Base-by-base conservation (phyloP, 2,113 vertebrate genomes). In the Calypte anna region DNA sequence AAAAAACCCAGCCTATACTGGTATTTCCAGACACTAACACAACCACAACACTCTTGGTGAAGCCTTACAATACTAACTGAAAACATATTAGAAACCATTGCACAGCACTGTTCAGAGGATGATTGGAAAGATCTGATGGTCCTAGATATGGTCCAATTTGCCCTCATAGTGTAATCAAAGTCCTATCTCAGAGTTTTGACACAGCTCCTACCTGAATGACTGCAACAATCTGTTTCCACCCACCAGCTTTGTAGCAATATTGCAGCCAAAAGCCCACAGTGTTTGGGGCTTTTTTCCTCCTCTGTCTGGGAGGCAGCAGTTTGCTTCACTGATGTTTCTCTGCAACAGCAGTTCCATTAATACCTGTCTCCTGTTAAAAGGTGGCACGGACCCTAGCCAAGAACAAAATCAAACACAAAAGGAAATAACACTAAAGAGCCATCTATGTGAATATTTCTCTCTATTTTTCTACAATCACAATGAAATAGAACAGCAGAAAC, bases 281-380 rank as follows among this genome's bases (percentile, higher is more conserved):
- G 31, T 90, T 38, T 80, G 67, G 5, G 46, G 4, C 50, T 50
- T 83, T 68, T 66, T 57, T 91, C 31, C 22, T 77, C 30, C 51
- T 76, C 51, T 62, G 54, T 69, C 3, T 91, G 30, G 54, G 66
- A 95, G 28, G 74, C 38, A 91, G n/a, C 22, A 88, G 31, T 79
- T 89, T 95, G 68, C 81, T 96, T 83, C 68, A 88, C 58, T 91
- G 75, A 31, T 58, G 91, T 96, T 97, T 95, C 59, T 91, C 53
- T 91, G 72, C 80, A 86, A 86, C 38, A 72, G 66, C 10, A 68
- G 82, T 57, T 96, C 88, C 83, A 88, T 97, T 95, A 91, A 94
- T 92, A 93, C 10, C 27, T 88, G 72, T 89, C 81, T 63, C 33
- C 55, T 44, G 23, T 91, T 74, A 91, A 92, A 95, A 96, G 53